These are phyloP conservation scores for Myiozetetes cayanensis DNA, from an alignment of 2,113 vertebrate species.

Conservation along the genomic window DNA sequence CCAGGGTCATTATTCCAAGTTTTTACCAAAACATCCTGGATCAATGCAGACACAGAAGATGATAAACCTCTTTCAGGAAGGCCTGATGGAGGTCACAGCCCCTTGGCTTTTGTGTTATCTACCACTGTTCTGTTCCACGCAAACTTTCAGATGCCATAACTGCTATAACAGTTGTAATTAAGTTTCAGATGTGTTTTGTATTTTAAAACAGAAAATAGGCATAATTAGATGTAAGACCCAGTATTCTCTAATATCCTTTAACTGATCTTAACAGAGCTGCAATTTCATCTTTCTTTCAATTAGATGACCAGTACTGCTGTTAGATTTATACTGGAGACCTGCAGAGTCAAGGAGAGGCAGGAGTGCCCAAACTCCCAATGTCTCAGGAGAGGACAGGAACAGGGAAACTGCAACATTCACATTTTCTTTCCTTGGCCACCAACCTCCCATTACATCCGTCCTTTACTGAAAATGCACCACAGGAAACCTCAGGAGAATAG, in stretches of 20 bases:
- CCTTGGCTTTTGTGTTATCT: not conserved
- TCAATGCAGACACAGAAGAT: not conserved
- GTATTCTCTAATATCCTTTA: not conserved
- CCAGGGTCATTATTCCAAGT: not conserved
- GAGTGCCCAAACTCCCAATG: not conserved
- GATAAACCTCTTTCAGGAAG: not conserved
- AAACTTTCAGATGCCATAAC: not conserved
- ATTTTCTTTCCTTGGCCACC: not conserved
- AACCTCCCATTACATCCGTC: not conserved
- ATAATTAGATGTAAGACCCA: not conserved
- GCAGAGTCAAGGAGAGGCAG: not conserved
- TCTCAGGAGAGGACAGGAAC: not conserved
- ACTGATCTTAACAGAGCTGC: not conserved
- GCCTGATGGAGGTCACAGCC: not conserved
- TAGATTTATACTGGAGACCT: not conserved
- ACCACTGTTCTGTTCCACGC: not conserved
- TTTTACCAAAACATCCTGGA: constrained; percentile 55
- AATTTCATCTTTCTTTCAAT: not conserved
- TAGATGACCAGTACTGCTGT: not conserved
- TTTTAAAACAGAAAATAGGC: not conserved
- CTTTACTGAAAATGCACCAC: not conserved
- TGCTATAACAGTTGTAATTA: not conserved
- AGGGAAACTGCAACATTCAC: not conserved
- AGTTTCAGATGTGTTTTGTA: not conserved
- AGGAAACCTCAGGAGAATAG: not conserved